These are phyloP conservation scores for Dicentrarchus labrax DNA, from an alignment of 2,113 vertebrate species.

Conservation along the genomic window DNA sequence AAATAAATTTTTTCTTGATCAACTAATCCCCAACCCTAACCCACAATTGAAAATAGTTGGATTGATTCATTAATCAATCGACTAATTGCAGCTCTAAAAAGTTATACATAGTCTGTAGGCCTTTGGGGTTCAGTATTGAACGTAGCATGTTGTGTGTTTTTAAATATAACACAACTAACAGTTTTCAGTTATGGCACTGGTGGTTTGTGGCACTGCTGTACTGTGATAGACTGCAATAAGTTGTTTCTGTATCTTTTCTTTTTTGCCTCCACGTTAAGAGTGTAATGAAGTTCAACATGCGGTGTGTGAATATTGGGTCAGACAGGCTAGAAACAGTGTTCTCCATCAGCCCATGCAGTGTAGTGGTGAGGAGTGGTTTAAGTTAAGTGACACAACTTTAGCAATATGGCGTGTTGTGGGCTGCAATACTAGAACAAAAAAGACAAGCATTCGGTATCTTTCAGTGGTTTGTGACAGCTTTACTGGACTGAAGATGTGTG, in stretches of 20 bases:
- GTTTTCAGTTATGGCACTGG: slow-evolving; percentile 27
- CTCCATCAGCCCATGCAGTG: slow-evolving; percentile 2
- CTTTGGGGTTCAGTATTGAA: background rate
- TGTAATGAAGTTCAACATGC: background rate
- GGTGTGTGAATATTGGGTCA: background rate
- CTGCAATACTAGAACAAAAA: background rate
- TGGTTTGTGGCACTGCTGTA: slow-evolving; percentile 14
- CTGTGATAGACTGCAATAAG: slow-evolving; percentile 30
- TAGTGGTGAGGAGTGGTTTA: background rate
- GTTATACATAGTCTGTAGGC: background rate
- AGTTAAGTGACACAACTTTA: slow-evolving; percentile 16
- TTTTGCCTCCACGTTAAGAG: slow-evolving; percentile 54
- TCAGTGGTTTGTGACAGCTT: too few species aligned
- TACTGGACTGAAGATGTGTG: too few species aligned
- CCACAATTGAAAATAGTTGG: too few species aligned
- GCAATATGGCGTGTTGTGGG: slow-evolving; percentile 1
- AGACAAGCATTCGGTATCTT: background rate
- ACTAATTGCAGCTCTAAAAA: too few species aligned
- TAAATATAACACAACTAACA: background rate
- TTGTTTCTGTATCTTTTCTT: slow-evolving; percentile 8
- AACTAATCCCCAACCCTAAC: too few species aligned
- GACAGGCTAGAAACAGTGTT: background rate
- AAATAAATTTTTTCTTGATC: too few species aligned
- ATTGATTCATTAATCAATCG: too few species aligned
- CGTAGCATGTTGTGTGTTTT: slow-evolving; percentile 1